These are phyloP conservation scores for Himalopsyche tibetana DNA, from an alignment of 2,888 invertebrate species.

Conservation along the genomic window DNA sequence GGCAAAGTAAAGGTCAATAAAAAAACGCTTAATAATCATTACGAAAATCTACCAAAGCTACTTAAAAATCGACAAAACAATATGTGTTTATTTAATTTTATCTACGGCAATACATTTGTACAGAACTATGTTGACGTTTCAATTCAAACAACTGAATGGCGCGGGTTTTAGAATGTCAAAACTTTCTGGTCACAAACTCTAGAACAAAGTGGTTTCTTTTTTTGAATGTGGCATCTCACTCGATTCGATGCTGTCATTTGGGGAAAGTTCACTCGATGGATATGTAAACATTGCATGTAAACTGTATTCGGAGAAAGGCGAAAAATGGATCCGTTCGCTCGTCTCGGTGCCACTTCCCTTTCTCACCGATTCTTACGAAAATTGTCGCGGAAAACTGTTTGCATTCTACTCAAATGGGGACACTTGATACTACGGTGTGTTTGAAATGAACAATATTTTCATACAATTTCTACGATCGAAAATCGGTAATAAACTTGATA, in stretches of 20 bases:
- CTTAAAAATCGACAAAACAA: too few species aligned
- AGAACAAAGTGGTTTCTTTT: neutral
- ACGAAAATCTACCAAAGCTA: too few species aligned
- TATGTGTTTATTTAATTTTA: too few species aligned
- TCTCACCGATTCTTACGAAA: slow-evolving; percentile 23
- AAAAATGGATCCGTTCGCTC: slow-evolving; percentile 5
- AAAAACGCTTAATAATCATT: too few species aligned
- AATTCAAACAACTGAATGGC: too few species aligned
- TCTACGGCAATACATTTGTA: too few species aligned
- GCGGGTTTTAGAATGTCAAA: too few species aligned
- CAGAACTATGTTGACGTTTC: too few species aligned
- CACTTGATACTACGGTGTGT: neutral
- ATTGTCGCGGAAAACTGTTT: slow-evolving; percentile 34
- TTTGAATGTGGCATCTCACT: neutral
- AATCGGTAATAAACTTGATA: too few species aligned
- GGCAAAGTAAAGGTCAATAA: too few species aligned
- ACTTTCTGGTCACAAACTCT: too few species aligned
- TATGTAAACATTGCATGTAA: slow-evolving; percentile 1
- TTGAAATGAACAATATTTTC: neutral
- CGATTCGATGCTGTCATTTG: neutral
- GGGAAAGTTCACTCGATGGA: neutral
- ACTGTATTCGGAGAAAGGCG: neutral
- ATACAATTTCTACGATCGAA: too few species aligned
- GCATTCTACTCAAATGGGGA: slow-evolving; percentile 21
- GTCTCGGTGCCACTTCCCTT: slow-evolving; percentile 9